phyloP scores from a whole-genome alignment of 1,140 invertebrate species.

The Sarcophaga peregrina region DNA sequence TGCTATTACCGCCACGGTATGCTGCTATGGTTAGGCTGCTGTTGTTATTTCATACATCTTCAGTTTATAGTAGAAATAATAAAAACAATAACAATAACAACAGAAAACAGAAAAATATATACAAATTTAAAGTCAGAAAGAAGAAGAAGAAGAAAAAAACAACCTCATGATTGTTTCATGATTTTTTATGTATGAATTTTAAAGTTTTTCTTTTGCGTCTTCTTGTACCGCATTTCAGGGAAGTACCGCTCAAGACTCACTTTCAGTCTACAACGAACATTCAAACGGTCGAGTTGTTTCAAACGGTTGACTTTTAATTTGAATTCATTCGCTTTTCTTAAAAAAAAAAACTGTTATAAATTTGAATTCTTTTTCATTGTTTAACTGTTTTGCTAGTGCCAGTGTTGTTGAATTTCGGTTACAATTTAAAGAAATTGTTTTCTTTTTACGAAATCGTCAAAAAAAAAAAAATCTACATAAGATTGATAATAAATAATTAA shows the following conservation, averaged over 20 bases:
- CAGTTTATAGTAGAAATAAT: too few relatives aligned
- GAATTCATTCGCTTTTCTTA: background rate
- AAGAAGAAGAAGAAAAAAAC: background rate
- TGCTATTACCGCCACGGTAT: too few relatives aligned
- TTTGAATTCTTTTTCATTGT: background rate
- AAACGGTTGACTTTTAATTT: slow-evolving; percentile 45
- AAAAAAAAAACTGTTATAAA: background rate
- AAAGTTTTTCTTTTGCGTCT: slow-evolving; percentile 2
- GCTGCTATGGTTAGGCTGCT: too few relatives aligned
- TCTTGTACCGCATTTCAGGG: slow-evolving; percentile 42
- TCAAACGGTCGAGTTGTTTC: slow-evolving; percentile 60
- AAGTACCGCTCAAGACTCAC: slow-evolving; percentile 36
- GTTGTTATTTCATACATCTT: too few relatives aligned
- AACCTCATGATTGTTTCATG: slow-evolving; percentile 11
- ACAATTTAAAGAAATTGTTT: background rate
- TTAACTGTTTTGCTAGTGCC: background rate
- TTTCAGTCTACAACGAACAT: slow-evolving; percentile 60
- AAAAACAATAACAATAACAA: too few relatives aligned
- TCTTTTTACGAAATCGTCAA: background rate
- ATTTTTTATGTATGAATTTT: slow-evolving; percentile 34
- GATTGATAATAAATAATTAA: background rate
- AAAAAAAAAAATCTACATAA: background rate
- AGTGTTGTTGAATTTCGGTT: background rate
- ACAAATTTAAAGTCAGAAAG: too few relatives aligned
- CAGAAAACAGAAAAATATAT: too few relatives aligned